These are phyloP conservation scores for Natrix natrix DNA, from an alignment of 2,797 vertebrate species.

Conservation along the genomic window DNA sequence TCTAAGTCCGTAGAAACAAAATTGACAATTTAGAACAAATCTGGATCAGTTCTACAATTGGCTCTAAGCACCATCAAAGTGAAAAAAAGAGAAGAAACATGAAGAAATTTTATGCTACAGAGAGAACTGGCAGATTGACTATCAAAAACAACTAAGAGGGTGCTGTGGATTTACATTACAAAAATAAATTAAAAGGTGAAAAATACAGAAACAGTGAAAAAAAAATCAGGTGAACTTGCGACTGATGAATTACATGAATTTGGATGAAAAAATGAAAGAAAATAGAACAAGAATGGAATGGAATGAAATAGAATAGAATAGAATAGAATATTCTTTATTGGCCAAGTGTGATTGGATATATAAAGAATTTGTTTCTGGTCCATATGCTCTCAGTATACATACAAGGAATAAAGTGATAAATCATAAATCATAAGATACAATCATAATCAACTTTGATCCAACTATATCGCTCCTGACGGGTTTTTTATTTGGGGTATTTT, in stretches of 20 bases:
- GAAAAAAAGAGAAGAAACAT: not conserved
- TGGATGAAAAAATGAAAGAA: not conserved
- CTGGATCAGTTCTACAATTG: not conserved
- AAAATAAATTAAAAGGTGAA: not conserved
- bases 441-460: no score
- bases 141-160: not conserved
- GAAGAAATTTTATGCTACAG: not conserved
- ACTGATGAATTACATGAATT: not conserved
- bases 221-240: not conserved
- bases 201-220: not conserved
- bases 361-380: no score
- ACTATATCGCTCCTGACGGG: no score
- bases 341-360: no score
- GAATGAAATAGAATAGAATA: no score
- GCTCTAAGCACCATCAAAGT: not conserved
- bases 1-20: not conserved
- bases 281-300: no score
- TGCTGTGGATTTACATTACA: not conserved
- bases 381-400: no score
- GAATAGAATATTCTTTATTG: no score
- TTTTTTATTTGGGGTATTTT: no score
- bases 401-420: no score
- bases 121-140: not conserved
- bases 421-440: no score
- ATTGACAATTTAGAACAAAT: not conserved